phyloP scores from a whole-genome alignment of 2,888 invertebrate genomes.

The Ctenicera cuprea region DNA sequence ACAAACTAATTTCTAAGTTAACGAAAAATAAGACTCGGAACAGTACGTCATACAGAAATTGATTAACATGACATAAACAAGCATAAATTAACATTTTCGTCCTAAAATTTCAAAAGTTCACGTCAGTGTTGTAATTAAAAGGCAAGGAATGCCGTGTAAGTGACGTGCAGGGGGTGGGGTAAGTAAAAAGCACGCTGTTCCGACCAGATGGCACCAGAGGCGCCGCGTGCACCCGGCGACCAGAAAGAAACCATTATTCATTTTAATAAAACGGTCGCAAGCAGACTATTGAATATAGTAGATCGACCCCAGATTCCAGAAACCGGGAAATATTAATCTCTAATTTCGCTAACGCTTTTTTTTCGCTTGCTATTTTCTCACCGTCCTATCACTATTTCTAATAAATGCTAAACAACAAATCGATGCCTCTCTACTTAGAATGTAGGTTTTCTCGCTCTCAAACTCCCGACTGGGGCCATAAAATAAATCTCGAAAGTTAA shows the following conservation, averaged over 20 bases:
- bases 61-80: slow-evolving; percentile 70
- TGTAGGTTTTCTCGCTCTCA: no score
- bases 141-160: slow-evolving; percentile 68
- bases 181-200: slow-evolving; percentile 68
- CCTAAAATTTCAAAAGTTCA: slow-evolving; percentile 70
- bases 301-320: slow-evolving; percentile 58
- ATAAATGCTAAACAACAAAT: slow-evolving; percentile 3
- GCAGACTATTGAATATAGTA: slow-evolving; percentile 67
- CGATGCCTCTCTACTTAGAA: neutral
- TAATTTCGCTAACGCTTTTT: slow-evolving; percentile 31
- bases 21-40: slow-evolving; percentile 45
- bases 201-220: slow-evolving; percentile 69
- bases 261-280: slow-evolving; percentile 70
- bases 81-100: slow-evolving; percentile 68
- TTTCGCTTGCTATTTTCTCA: neutral
- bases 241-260: slow-evolving; percentile 70
- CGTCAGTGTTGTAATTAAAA: slow-evolving; percentile 70
- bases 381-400: neutral
- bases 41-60: slow-evolving; percentile 59
- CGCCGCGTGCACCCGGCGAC: slow-evolving; percentile 64
- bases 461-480: no score
- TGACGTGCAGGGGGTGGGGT: slow-evolving; percentile 63
- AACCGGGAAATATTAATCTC: slow-evolving; percentile 51
- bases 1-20: slow-evolving; percentile 49
- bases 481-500: no score